phyloP scores from a whole-genome alignment of 64 coral and sea anemone species.

The Actinia tenebrosa region DNA sequence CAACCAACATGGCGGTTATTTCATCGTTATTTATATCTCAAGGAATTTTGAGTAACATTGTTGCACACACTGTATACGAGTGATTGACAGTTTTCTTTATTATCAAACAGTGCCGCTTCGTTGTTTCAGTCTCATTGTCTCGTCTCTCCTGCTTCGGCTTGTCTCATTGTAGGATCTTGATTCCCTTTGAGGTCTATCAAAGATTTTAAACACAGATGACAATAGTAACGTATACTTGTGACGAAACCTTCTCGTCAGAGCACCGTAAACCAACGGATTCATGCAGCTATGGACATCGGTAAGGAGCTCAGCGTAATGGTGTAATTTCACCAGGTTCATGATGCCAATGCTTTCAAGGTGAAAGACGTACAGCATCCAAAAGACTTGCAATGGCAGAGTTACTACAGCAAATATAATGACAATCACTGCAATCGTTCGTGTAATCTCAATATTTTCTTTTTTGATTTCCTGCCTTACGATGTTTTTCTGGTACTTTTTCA shows the following conservation, averaged over 20 bases:
- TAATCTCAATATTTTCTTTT: constrained; percentile 17
- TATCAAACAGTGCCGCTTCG: not conserved
- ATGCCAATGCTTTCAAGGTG: not conserved
- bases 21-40: too few species aligned
- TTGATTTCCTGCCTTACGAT: constrained; percentile 5
- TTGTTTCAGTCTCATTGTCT: not conserved
- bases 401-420: constrained; percentile 6
- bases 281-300: constrained; percentile 87
- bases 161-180: not conserved
- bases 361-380: constrained; percentile 12
- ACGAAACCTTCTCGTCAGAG: constrained; percentile 65
- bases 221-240: constrained; percentile 13
- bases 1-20: too few species aligned
- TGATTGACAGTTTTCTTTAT: too few species aligned
- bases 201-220: constrained; percentile 18
- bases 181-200: not conserved
- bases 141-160: not conserved
- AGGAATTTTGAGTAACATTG: too few species aligned
- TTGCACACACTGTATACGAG: too few species aligned
- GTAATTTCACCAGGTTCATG: not conserved
- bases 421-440: constrained; percentile 29
- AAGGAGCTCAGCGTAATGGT: constrained; percentile 23
- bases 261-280: constrained; percentile 78
- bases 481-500: constrained; percentile 31
- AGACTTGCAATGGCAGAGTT: not conserved